Evolutionary conservation across 2,888 invertebrate species (phyloP), one percentile per base, ranked within the genome.

Genomic region (Eugnorisma glareosa): DNA sequence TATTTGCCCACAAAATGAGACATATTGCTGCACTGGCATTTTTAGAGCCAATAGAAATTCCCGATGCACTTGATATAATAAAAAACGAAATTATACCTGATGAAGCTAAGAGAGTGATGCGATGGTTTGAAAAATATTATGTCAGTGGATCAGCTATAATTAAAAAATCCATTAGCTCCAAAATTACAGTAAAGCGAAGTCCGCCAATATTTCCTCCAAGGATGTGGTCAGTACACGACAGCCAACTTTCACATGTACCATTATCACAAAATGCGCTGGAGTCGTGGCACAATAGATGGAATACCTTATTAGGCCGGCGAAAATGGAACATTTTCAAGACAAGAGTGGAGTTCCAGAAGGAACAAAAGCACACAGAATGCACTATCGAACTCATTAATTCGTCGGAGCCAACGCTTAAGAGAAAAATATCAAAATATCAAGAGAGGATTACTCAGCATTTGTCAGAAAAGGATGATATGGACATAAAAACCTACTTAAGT

Each of bases 21-120:
- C 64, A 64, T 40, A 40, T 64, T 64, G 64, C n/a, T n/a, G 64
- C 64, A 40, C 40, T 64, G 64, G 64, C 64, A 64, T 64, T 64
- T 64, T 64, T 64, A 40, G 64, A 64, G 37, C 63, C 63, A 63
- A 63, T 37, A n/a, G 63, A 63, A 63, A 40, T 63, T 40, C 63
- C 63, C 63, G 63, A 40, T 63, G 37, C 63, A 1, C 37, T 63
- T n/a, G 37, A 63, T 40, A 63, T 40, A n/a, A 63, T 63, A 61
- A 40, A 40, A n/a, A 37, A 63, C 4, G 37, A 35, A 63, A 13
- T 37, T 63, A 40, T 63, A 63, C 63, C 63, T 37, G 37, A 63
- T 37, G 63, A 63, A 63, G 37, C 24, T 37, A 40, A 37, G 37
- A 40, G 13, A n/a, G 63, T 63, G 37, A 21, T 63, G 37, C 35